Base-by-base conservation (phyloP, 2,113 vertebrate genomes). In the Cyanoramphus novaezelandiae region DNA sequence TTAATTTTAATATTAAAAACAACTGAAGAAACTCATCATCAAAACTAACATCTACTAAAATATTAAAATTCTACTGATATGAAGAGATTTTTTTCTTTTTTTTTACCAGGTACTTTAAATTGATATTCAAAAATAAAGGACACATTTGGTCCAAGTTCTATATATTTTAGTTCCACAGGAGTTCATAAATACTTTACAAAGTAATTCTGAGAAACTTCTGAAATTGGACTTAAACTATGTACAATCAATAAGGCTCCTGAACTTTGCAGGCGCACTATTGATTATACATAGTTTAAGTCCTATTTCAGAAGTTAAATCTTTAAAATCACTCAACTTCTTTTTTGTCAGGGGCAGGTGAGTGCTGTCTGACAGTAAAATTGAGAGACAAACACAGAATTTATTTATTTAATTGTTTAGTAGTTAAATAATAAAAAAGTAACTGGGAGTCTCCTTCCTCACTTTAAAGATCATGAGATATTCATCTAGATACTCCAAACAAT, bases 101-200 rank as follows among this genome's bases (percentile, higher is more conserved):
- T 72, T 19, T 79, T 65, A 44, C 1, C 2, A 52, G 1, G 1
- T 41, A 57, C 82, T 88, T 90, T 37, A 44, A 82, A 80, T 33
- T 31, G 6, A 7, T 53, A 93, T 90, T 95, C 20, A 52, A 81
- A 96, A 97, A 86, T 86, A 97, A 96, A 93, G 78, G 53, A 92
- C 80, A 27, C 6, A 94, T 93, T 93, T 86, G 91, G 49, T 92
- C 57, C 14, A 92, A 94, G 50, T 94, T 92, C 57, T 86, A 64
- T 49, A 52, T 28, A 39, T 90, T 95, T 96, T 59, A 94, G 69
- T 90, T 86, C 29, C 89, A 80, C 74, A 41, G 17, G 46, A 94
- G 50, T 86, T 95, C 78, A 81, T 89, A 92, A 93, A 78, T 75
- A 95, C 67, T 91, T 94, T 85, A 63, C 23, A 95, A 70, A 95